phyloP scores from a whole-genome alignment of 2,888 invertebrate genomes.

The Amblyjoppa proteus region DNA sequence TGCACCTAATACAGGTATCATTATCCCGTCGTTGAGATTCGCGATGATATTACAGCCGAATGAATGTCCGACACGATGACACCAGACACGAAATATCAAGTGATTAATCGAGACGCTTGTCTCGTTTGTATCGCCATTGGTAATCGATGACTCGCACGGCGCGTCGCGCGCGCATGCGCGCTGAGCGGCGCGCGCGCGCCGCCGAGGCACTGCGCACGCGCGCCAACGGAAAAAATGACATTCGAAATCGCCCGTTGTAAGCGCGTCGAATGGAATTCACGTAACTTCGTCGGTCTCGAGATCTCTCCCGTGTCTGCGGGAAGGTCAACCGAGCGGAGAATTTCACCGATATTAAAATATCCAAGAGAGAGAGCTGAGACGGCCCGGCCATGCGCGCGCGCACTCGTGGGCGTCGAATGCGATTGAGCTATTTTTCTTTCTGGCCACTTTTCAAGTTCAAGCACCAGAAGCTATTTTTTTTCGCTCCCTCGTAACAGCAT shows the following conservation, averaged over 20 bases:
- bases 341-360: slow-evolving; percentile 55
- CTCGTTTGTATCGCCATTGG: not conserved
- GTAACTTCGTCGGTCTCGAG: not conserved
- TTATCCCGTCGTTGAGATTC: slow-evolving; percentile 19
- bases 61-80: slow-evolving; percentile 34
- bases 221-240: not conserved
- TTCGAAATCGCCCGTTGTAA: not conserved
- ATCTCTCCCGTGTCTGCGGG: slow-evolving; percentile 16
- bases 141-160: slow-evolving; percentile 1
- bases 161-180: not conserved
- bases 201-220: not conserved
- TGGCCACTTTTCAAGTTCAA: slow-evolving; percentile 69
- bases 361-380: slow-evolving; percentile 3
- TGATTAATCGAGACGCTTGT: slow-evolving; percentile 52
- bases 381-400: not conserved
- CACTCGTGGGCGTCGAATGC: slow-evolving; percentile 49
- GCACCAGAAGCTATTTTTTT: slow-evolving; percentile 43
- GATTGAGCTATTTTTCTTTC: slow-evolving; percentile 64
- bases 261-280: not conserved
- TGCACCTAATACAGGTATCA: slow-evolving; percentile 34
- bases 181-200: no score
- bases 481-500: slow-evolving; percentile 10
- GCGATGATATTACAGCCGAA: not conserved
- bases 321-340: slow-evolving; percentile 51
- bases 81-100: slow-evolving; percentile 35